A percentile compares a stretch with the other conserved stretches of the same genome.
Conservation (phyloP, 2,797 vertebrate genomes). For the Gallinago solitaria region DNA sequence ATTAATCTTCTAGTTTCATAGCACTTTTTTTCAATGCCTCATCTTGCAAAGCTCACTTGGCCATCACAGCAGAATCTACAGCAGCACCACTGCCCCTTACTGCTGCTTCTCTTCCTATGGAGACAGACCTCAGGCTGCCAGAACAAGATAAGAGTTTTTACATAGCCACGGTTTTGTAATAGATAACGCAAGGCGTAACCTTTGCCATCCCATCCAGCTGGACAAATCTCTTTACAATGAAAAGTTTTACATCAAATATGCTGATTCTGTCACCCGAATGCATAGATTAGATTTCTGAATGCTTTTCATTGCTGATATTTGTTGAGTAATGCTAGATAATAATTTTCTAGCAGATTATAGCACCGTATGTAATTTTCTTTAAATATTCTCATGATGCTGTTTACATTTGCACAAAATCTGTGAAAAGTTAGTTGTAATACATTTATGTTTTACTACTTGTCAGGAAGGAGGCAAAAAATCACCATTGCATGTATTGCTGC, state of each 20-base stretch:
- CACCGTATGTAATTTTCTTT: neutral
- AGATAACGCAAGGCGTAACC: neutral
- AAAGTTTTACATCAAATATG: neutral
- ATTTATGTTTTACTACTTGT: neutral
- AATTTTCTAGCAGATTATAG: neutral
- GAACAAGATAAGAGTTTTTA: neutral
- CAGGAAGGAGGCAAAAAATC: neutral
- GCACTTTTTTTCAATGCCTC: neutral
- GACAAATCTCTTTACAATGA: neutral
- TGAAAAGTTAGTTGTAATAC: neutral
- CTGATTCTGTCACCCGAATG: neutral
- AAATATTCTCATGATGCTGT: neutral
- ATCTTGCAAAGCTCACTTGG: neutral
- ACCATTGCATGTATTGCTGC: neutral
- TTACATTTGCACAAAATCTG: neutral
- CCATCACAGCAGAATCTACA: neutral
- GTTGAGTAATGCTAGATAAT: neutral
- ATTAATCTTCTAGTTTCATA: neutral
- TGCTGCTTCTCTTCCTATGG: neutral
- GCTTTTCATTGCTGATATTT: neutral
- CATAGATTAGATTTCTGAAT: neutral
- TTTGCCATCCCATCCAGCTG: neutral
- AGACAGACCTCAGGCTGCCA: neutral
- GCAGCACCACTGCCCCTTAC: neutral
- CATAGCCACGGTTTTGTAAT: rapidly evolving